Conservation (phyloP, 2,113 vertebrate species). For the Corydoras sp. region DNA sequence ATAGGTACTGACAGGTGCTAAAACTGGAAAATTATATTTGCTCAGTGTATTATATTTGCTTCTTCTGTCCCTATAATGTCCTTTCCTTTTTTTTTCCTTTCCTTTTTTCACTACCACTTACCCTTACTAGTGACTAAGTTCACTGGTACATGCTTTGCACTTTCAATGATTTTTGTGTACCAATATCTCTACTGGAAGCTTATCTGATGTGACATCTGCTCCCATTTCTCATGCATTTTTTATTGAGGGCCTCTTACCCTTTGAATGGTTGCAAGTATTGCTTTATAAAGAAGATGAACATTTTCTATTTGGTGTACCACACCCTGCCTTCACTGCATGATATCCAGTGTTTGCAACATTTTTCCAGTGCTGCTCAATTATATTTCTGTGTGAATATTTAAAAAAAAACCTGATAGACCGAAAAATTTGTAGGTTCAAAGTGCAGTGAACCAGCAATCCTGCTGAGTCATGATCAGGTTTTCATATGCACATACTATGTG, state of each 20-base stretch:
- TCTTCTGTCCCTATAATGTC: too few species aligned
- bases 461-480: constrained; percentile 34
- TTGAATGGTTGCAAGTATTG: constrained; percentile 17
- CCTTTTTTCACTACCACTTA: constrained; percentile 1
- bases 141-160: constrained; percentile 43
- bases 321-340: not conserved
- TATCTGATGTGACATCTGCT: constrained; percentile 68
- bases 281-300: constrained; percentile 5
- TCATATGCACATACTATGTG: constrained; percentile 10
- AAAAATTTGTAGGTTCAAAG: constrained; percentile 18
- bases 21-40: too few species aligned
- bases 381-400: not conserved
- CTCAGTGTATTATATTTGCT: too few species aligned
- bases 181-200: constrained; percentile 57
- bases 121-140: constrained; percentile 16
- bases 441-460: constrained; percentile 11
- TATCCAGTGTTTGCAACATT: not conserved
- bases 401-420: not conserved
- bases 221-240: constrained; percentile 71
- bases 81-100: not conserved
- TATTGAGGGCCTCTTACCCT: constrained; percentile 52
- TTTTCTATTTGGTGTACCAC: constrained; percentile 6
- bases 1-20: too few species aligned
- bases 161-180: constrained; percentile 52
- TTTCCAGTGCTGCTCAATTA: constrained; percentile 1